Base-by-base conservation (phyloP, 2,888 invertebrate species). In the Cantharis lateralis region DNA sequence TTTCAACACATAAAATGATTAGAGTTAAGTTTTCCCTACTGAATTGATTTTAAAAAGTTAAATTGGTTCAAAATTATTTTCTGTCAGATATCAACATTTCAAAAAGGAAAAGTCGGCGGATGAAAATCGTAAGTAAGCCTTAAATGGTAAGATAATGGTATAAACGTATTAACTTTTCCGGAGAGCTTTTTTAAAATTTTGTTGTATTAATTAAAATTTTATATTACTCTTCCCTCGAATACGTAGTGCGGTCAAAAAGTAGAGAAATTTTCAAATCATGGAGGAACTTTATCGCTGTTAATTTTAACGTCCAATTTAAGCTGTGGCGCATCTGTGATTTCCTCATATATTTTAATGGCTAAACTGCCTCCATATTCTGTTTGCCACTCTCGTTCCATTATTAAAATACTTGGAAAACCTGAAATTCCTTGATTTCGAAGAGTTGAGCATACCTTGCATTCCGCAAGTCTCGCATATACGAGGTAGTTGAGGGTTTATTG, bases 361-460 rank as follows among this genome's bases (percentile, higher is more conserved):
- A 72, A 68, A 75, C 71, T 24, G 32, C 70, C 64, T 68, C 72
- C 70, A 72, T 74, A 71, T 64, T 71, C 70, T 75, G 72, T 71
- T 76, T 69, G 72, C 71, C 75, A 69, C 72, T 74, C 74, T 74
- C 69, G 68, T 15, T 70, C 70, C 64, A 68, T 74, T 79, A 77
- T 74, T 79, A 74, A 79, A 79, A 79, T 79, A 77, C 77, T 79
- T 79, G 70, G 77, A 79, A 79, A 79, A 77, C 72, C 79, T 74
- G 66, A 68, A 66, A 70, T 73, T 73, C 78, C 78, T 73, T 76
- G 76, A 78, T 76, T 76, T 72, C 66, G 28, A 75, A 20, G 64
- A 70, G 76, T 61, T 78, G 62, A 24, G 71, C 75, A 72, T 78
- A 72, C 73, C 73, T 78, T 76, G 48, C 26, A 78, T 78, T 78